Evolutionary conservation across 2,888 invertebrate genomes (phyloP).

Genomic region (Zygaena filipendulae): DNA sequence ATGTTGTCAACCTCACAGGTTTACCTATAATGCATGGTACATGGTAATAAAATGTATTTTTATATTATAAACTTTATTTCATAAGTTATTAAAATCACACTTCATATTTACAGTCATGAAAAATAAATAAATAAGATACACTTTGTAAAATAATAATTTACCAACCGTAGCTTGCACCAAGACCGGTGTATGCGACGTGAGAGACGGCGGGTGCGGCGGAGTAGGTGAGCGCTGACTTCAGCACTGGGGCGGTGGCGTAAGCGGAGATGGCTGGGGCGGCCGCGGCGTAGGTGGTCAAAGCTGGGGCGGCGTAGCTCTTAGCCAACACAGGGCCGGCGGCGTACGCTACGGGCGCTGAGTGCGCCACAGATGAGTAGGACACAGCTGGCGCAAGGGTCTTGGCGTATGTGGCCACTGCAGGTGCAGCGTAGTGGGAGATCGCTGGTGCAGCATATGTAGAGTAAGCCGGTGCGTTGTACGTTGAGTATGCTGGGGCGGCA

Average conservation of each 20-base stretch:
- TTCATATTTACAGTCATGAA: too few species aligned
- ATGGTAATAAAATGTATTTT: too few species aligned
- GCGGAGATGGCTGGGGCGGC: constrained; percentile 31
- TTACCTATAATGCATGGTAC: too few species aligned
- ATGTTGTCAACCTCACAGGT: too few species aligned
- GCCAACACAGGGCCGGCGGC: constrained; percentile 11
- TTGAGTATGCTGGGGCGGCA: constrained; percentile 22
- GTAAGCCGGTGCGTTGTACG: constrained; percentile 18
- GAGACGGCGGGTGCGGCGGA: constrained; percentile 71
- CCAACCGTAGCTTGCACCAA: constrained; percentile 59
- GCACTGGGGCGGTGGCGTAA: constrained; percentile 26
- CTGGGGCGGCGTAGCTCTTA: constrained; percentile 30
- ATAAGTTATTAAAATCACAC: too few species aligned
- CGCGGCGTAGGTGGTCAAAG: constrained; percentile 42
- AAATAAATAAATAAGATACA: too few species aligned
- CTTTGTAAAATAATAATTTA: too few species aligned
- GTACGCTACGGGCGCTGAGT: constrained; percentile 23
- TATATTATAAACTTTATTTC: too few species aligned
- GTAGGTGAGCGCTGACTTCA: constrained; percentile 43
- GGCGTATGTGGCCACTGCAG: constrained; percentile 22
- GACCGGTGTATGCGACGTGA: constrained; percentile 72
- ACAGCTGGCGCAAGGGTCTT: constrained; percentile 8
- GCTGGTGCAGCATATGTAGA: constrained; percentile 18
- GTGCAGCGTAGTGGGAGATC: constrained; percentile 28
- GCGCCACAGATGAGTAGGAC: constrained; percentile 19